phyloP scores from a whole-genome alignment of 1,140 invertebrate species.

The Pachypsylla venusta region DNA sequence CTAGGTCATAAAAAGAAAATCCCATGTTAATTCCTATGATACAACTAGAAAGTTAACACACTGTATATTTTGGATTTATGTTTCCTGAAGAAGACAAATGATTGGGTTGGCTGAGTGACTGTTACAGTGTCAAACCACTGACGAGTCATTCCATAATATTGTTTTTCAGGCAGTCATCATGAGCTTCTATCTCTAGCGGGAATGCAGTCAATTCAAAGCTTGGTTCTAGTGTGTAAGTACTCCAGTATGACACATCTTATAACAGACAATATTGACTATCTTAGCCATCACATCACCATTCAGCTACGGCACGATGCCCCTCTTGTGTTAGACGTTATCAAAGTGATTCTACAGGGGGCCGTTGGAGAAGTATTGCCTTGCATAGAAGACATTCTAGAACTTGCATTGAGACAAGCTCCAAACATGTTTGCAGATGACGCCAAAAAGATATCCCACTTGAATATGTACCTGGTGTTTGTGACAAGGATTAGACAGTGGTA shows the following conservation, averaged over 20 bases:
- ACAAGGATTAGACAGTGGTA: neutral
- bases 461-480: conserved; percentile 4
- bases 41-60: no score
- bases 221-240: conserved; percentile 36
- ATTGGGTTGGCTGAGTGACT: no score
- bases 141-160: conserved; percentile 15
- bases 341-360: conserved; percentile 46
- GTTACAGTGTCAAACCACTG: conserved; percentile 13
- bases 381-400: conserved; percentile 36
- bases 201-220: conserved; percentile 34
- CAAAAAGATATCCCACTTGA: conserved; percentile 4
- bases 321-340: conserved; percentile 39
- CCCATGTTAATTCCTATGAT: no score
- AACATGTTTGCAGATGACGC: neutral
- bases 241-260: conserved; percentile 37
- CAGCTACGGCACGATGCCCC: conserved; percentile 40
- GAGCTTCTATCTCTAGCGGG: conserved; percentile 35
- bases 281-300: conserved; percentile 44
- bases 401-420: neutral
- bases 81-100: no score
- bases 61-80: no score
- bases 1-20: no score
- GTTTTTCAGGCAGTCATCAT: conserved; percentile 12
- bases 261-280: conserved; percentile 44
- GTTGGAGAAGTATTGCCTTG: conserved; percentile 40